These are phyloP conservation scores for Plecotus auritus DNA, from an alignment of 2,113 vertebrate genomes.

Conservation along the genomic window DNA sequence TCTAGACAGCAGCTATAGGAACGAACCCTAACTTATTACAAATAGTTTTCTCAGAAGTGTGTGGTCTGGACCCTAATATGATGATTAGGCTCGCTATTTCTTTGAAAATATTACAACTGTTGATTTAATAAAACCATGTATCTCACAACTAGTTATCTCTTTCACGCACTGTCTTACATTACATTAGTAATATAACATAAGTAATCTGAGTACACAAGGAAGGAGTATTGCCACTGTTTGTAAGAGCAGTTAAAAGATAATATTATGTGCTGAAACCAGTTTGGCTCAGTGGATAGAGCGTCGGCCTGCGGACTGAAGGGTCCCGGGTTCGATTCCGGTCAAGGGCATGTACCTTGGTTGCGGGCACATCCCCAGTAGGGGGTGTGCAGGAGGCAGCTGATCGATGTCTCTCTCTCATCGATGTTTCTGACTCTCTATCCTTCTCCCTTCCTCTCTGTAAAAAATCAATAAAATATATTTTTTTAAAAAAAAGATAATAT, in stretches of 20 bases:
- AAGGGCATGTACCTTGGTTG: no score
- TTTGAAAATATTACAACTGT: constrained; percentile 14
- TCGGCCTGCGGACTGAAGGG: no score
- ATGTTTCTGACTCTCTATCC: no score
- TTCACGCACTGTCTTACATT: background rate
- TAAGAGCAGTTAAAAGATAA: background rate
- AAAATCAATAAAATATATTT: no score
- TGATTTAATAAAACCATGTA: constrained; percentile 8
- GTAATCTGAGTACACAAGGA: background rate
- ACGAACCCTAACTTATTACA: constrained; percentile 17
- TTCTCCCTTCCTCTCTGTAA: no score
- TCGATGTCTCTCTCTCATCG: no score
- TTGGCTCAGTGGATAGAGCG: no score
- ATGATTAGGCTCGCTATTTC: background rate
- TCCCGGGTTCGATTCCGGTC: no score
- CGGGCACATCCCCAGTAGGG: no score
- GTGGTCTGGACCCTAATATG: background rate
- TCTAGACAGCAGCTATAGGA: constrained; percentile 2
- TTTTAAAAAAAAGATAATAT: no score
- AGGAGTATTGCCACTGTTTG: background rate
- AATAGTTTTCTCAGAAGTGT: constrained; percentile 40
- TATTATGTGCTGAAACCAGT: no score
- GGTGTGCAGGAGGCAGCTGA: no score
- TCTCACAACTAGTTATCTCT: background rate
- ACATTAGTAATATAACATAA: background rate